Conservation (phyloP, 2,888 invertebrate species). For the Sphinx pinastri region DNA sequence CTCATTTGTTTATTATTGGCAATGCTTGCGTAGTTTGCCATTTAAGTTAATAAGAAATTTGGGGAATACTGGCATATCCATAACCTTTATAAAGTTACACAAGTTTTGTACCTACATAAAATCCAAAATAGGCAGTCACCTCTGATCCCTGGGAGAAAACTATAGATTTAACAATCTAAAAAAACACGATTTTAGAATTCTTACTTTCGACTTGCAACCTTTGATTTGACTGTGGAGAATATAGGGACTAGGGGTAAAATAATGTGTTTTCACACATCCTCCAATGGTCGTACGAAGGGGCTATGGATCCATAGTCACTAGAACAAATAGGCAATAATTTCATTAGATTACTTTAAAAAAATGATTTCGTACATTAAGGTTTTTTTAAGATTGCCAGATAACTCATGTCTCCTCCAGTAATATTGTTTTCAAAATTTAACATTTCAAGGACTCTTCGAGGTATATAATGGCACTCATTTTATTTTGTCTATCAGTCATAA, state of each 20-base stretch:
- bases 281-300: too few relatives aligned
- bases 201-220: too few relatives aligned
- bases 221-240: too few relatives aligned
- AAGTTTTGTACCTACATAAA: not conserved
- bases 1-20: slow-evolving; percentile 17
- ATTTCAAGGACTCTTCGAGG: slow-evolving; percentile 9
- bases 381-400: not conserved
- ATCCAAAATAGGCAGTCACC: not conserved
- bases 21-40: slow-evolving; percentile 3
- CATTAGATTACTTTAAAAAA: too few relatives aligned
- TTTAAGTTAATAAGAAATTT: not conserved
- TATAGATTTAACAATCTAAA: too few relatives aligned
- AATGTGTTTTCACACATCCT: too few relatives aligned
- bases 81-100: too few relatives aligned
- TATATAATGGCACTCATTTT: slow-evolving; percentile 20
- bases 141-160: too few relatives aligned
- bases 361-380: not conserved
- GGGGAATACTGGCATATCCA: not conserved
- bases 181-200: too few relatives aligned
- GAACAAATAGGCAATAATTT: too few relatives aligned
- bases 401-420: slow-evolving; percentile 13
- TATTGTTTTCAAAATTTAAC: slow-evolving; percentile 14
- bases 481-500: slow-evolving; percentile 8
- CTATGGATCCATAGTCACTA: too few relatives aligned
- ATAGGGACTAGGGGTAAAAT: too few relatives aligned